Percentiles rank a stretch among this genome's conserved stretches.
These are phyloP conservation scores for Orcinus orca DNA, from an alignment of 2,113 vertebrate genomes.

Conservation along the genomic window DNA sequence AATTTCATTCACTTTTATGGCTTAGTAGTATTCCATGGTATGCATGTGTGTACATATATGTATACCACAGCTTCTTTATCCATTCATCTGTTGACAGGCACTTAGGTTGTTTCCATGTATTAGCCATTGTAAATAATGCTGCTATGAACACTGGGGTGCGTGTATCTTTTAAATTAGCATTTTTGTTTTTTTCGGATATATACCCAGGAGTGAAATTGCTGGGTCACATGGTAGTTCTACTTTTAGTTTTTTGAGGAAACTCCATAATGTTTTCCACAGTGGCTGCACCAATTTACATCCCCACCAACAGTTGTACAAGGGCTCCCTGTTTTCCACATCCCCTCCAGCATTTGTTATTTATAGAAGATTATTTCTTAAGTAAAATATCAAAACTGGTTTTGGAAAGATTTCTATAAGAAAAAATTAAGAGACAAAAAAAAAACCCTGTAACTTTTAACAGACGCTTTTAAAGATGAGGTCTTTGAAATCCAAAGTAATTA, in stretches of 20 bases:
- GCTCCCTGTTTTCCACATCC: background rate
- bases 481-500: slow-evolving; percentile 21
- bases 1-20: background rate
- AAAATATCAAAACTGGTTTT: background rate
- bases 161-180: background rate
- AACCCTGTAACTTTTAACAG: background rate
- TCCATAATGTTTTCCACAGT: background rate
- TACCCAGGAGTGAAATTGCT: background rate
- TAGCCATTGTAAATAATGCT: background rate
- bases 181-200: background rate
- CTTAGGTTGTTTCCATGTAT: background rate
- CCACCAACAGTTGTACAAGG: background rate
- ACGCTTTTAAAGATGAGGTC: background rate
- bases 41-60: background rate
- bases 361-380: background rate
- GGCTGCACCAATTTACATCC: background rate
- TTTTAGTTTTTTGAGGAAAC: background rate
- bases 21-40: background rate
- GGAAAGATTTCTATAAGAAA: background rate
- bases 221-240: background rate
- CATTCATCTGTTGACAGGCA: background rate
- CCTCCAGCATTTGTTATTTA: background rate
- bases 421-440: background rate
- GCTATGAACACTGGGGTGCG: background rate
- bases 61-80: background rate